A percentile compares a stretch with the other conserved stretches of the same genome.
These are phyloP conservation scores for Oligia fasciuncula DNA, from an alignment of 2,888 invertebrate genomes.

Conservation along the genomic window DNA sequence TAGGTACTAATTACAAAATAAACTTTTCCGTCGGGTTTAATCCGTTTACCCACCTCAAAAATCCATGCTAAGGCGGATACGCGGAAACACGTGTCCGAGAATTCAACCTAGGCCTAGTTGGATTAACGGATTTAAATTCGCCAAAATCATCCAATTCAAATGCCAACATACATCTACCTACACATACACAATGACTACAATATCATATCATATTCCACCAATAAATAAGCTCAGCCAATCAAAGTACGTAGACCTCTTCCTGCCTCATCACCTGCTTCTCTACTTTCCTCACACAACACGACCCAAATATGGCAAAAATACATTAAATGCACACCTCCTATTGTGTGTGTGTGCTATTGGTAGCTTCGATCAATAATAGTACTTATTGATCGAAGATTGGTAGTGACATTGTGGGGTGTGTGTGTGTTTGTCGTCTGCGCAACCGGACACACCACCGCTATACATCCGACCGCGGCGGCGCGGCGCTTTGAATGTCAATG, in stretches of 20 bases:
- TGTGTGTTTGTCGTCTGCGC: slow-evolving; percentile 43
- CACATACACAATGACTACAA: not conserved
- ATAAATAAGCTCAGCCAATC: not conserved
- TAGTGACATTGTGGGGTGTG: not conserved
- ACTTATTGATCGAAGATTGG: too few relatives aligned
- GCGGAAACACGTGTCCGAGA: too few relatives aligned
- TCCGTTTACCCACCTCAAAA: too few relatives aligned
- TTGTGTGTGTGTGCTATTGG: not conserved
- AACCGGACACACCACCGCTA: slow-evolving; percentile 67
- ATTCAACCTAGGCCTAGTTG: too few relatives aligned
- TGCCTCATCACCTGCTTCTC: not conserved
- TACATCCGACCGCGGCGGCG: slow-evolving; percentile 60
- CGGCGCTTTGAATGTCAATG: slow-evolving; percentile 67
- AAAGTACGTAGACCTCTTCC: slow-evolving; percentile 10
- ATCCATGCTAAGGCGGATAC: too few relatives aligned
- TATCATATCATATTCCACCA: not conserved
- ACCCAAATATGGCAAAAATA: slow-evolving; percentile 46
- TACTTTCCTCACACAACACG: slow-evolving; percentile 6
- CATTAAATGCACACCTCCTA: slow-evolving; percentile 23
- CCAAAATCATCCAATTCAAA: not conserved
- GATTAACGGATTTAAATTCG: too few relatives aligned
- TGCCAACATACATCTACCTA: not conserved
- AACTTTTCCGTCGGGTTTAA: not conserved
- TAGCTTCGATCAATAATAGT: too few relatives aligned
- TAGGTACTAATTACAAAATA: not conserved